These are phyloP conservation scores for Macropodus opercularis DNA, from an alignment of 2,797 vertebrate species.

Conservation along the genomic window DNA sequence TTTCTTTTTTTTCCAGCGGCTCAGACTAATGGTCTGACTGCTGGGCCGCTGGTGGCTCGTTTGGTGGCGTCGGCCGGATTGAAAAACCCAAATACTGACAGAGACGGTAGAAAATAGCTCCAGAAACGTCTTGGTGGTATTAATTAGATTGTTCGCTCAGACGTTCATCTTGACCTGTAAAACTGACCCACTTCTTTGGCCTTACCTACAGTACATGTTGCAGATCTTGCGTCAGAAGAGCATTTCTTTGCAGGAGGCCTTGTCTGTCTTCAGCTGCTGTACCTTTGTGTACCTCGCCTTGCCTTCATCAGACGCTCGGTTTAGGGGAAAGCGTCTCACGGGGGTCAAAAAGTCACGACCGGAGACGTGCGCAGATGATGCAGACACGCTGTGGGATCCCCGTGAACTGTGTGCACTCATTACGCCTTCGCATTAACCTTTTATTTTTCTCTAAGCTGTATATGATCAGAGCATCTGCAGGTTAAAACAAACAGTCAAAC, in stretches of 20 bases:
- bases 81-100: conserved; percentile 20
- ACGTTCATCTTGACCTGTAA: conserved; percentile 55
- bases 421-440: neutral
- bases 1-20: neutral
- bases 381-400: neutral
- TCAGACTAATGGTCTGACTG: conserved; percentile 43
- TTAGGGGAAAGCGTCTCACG: too few relatives aligned
- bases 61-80: conserved; percentile 20
- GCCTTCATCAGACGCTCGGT: too few relatives aligned
- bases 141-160: conserved; percentile 41
- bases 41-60: conserved; percentile 10
- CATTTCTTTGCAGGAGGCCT: conserved; percentile 26
- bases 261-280: too few relatives aligned
- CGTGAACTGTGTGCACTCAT: neutral
- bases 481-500: conserved; percentile 8
- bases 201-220: conserved; percentile 24
- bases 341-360: conserved; percentile 20
- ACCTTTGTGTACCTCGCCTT: too few relatives aligned
- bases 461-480: conserved; percentile 14
- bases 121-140: conserved; percentile 45
- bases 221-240: conserved; percentile 26
- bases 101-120: conserved; percentile 10
- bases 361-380: neutral
- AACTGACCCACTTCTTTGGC: conserved; percentile 68
- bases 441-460: neutral